These are phyloP conservation scores for Glandiceps talaboti DNA, from an alignment of 53 echinoderm and acorn worm species.

Conservation along the genomic window DNA sequence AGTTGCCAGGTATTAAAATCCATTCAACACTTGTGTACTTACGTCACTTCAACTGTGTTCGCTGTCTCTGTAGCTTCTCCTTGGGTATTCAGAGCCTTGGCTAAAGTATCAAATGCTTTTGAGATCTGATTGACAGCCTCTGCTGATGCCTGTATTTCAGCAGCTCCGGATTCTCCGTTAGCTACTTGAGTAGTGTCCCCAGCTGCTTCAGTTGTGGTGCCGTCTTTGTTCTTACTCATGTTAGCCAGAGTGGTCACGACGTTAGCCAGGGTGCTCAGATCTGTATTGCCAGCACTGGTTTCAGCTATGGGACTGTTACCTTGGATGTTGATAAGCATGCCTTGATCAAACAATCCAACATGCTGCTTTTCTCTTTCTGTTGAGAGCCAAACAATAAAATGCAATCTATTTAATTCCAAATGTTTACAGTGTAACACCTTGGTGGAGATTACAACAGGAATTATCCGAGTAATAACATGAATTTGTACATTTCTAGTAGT, in stretches of 20 bases:
- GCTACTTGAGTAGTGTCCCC: constrained; percentile 43
- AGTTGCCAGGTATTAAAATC: background rate
- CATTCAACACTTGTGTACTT: background rate
- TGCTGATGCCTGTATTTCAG: constrained; percentile 25
- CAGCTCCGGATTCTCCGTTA: constrained; percentile 54
- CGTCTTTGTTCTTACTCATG: constrained; percentile 67
- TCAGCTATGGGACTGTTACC: constrained; percentile 27
- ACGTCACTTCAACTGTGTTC: background rate
- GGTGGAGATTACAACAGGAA: too few relatives aligned
- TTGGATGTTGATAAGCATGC: constrained; percentile 77
- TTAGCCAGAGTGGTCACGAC: constrained; percentile 96
- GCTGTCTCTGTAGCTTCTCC: background rate
- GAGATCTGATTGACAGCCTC: constrained; percentile 49
- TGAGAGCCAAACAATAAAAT: too few relatives aligned
- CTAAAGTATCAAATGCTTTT: constrained; percentile 94
- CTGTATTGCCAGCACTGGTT: constrained; percentile 63
- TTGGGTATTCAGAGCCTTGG: constrained; percentile 70
- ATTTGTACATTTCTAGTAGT: too few relatives aligned
- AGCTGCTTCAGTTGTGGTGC: constrained; percentile 8
- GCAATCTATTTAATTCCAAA: too few relatives aligned
- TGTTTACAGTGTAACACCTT: too few relatives aligned
- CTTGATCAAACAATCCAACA: constrained; percentile 85
- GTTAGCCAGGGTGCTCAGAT: constrained; percentile 92
- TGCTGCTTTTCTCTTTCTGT: background rate
- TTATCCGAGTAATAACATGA: too few relatives aligned